Percentiles rank a stretch among this genome's conserved stretches.
Evolutionary conservation across 2,888 invertebrate genomes (phyloP).

Genomic region (Cremastinae sp.): DNA sequence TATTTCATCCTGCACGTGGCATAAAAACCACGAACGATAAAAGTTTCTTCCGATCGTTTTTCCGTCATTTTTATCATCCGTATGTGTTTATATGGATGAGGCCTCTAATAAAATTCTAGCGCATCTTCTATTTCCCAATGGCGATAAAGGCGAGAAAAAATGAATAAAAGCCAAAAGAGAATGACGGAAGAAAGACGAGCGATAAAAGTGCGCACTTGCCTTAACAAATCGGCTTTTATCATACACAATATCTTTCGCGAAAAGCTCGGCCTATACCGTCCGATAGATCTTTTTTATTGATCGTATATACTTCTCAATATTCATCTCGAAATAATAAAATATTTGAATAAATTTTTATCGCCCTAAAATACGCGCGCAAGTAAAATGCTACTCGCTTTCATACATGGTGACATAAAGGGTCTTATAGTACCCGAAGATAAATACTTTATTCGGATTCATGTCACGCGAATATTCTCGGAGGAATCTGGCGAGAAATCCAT

Average conservation of each 20-base stretch:
- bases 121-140: constrained; percentile 25
- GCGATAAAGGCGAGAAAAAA: constrained; percentile 15
- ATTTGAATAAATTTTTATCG: too few species aligned
- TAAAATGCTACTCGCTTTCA: too few species aligned
- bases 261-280: background rate
- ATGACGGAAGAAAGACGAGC: constrained; percentile 21
- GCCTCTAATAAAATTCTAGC: constrained; percentile 36
- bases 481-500: too few species aligned
- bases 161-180: too few species aligned
- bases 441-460: too few species aligned
- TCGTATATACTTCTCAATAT: constrained; percentile 17
- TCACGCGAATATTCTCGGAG: too few species aligned
- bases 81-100: constrained; percentile 28
- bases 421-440: too few species aligned
- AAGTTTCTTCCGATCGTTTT: constrained; percentile 26
- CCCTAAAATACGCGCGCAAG: too few species aligned
- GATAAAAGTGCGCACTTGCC: constrained; percentile 24
- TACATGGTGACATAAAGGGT: too few species aligned
- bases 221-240: constrained; percentile 26
- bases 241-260: constrained; percentile 19
- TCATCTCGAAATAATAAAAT: constrained; percentile 9
- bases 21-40: constrained; percentile 19
- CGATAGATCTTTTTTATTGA: constrained; percentile 17
- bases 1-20: constrained; percentile 13
- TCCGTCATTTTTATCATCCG: constrained; percentile 26